Conservation (phyloP, 30 jellyfish, hydroid and myxozoan species). For the Aurelia aurita region DNA sequence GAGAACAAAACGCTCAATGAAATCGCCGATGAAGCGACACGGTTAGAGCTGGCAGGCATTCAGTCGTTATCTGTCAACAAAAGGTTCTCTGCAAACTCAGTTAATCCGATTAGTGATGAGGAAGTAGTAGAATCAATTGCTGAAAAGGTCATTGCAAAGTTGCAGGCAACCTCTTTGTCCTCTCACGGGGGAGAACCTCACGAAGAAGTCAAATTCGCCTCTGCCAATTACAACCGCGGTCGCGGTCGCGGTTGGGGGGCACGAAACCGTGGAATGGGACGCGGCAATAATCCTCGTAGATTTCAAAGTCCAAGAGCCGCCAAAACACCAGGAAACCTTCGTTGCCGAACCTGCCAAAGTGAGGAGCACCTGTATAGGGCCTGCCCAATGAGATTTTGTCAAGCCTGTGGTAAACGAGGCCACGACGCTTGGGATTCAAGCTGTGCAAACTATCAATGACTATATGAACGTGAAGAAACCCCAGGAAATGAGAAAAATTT, state of each 20-base stretch:
- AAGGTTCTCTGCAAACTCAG: background rate
- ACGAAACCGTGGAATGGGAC: slow-evolving; percentile 32
- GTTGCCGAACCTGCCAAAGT: slow-evolving; percentile 3
- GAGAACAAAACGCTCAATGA: background rate
- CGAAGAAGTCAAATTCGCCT: background rate
- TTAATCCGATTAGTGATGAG: background rate
- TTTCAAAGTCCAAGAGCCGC: background rate
- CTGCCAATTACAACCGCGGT: slow-evolving; percentile 5
- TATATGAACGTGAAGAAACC: background rate
- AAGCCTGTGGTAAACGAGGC: slow-evolving; percentile 31
- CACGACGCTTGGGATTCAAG: slow-evolving; percentile 20
- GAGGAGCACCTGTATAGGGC: slow-evolving; percentile 9
- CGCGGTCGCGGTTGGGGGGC: slow-evolving; percentile 8
- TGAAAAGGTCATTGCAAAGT: slow-evolving; percentile 25
- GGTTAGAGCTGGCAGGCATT: slow-evolving; percentile 3
- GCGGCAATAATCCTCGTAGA: background rate
- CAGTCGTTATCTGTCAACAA: background rate
- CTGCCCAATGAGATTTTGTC: slow-evolving; percentile 31
- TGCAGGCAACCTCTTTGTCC: background rate
- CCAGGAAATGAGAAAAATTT: too few relatives aligned
- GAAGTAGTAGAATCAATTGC: background rate
- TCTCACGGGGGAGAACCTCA: slow-evolving; percentile 27
- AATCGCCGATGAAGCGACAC: slow-evolving; percentile 13
- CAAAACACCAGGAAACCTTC: too few relatives aligned
- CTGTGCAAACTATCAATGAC: slow-evolving; percentile 8